Conservation (phyloP, 1,140 invertebrate species). For the Varroa destructor region DNA sequence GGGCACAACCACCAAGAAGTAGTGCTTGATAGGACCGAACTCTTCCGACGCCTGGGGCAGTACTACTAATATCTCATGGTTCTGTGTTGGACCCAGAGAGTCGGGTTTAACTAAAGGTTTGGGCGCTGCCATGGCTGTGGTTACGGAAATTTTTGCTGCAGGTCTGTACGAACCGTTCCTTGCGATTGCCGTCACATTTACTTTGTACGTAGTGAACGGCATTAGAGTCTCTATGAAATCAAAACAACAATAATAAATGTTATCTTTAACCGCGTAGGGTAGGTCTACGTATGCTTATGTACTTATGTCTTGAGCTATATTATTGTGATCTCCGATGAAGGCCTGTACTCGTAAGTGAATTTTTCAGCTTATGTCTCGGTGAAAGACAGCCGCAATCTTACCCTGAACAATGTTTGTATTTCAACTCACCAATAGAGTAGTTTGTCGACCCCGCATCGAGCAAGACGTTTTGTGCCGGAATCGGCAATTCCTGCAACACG, state of each 20-base stretch:
- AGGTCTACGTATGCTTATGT: too few relatives aligned
- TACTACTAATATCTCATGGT: conserved; percentile 72
- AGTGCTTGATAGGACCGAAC: conserved; percentile 96
- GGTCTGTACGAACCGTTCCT: conserved; percentile 67
- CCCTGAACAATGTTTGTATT: too few relatives aligned
- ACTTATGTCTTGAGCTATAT: too few relatives aligned
- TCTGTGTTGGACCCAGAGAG: conserved; percentile 58
- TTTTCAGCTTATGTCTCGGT: too few relatives aligned
- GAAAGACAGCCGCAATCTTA: too few relatives aligned
- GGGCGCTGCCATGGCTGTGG: conserved; percentile 85
- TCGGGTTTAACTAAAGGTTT: conserved; percentile 89
- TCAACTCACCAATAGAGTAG: conserved; percentile 44
- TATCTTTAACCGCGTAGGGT: too few relatives aligned
- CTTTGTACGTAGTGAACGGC: conserved; percentile 84
- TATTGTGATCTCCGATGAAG: too few relatives aligned
- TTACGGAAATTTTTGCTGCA: conserved; percentile 82
- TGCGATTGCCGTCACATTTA: conserved; percentile 80
- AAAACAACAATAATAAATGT: conserved; percentile 37
- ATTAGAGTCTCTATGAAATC: conserved; percentile 51
- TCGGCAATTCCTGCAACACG: conserved; percentile 68
- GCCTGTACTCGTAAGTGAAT: too few relatives aligned
- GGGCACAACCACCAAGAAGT: conserved; percentile 88
- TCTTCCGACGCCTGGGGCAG: conserved; percentile 90
- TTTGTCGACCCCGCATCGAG: conserved; percentile 53
- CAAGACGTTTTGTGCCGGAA: conserved; percentile 57